Conservation (phyloP, 2,113 vertebrate genomes). For the Alexandromys fortis region DNA sequence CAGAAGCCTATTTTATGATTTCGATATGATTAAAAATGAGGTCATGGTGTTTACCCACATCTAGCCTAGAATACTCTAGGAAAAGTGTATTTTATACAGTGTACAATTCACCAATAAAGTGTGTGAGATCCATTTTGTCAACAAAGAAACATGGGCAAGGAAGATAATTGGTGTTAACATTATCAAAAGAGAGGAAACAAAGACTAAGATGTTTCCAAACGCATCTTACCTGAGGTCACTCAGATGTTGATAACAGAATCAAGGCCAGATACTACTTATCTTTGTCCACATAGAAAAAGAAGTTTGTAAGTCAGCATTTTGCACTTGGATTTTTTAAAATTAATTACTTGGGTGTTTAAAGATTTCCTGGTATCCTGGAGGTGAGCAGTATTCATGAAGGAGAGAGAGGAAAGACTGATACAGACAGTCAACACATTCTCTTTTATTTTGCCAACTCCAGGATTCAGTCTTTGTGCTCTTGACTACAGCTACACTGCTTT, state of each 20-base stretch:
- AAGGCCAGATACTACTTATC: neutral
- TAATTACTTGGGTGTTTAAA: neutral
- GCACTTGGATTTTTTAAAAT: neutral
- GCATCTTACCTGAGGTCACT: neutral
- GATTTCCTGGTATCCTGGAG: neutral
- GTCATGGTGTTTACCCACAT: neutral
- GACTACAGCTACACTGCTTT: neutral
- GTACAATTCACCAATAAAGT: neutral
- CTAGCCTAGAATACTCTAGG: no score
- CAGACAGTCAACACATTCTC: neutral
- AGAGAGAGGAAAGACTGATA: neutral
- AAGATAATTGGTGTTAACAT: neutral
- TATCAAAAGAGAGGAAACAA: neutral
- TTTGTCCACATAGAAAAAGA: neutral
- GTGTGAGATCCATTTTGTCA: neutral
- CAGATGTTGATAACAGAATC: neutral
- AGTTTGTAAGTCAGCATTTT: neutral
- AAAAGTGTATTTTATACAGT: no score
- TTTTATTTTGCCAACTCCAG: neutral
- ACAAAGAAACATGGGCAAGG: neutral
- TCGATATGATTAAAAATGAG: neutral
- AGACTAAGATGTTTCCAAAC: neutral
- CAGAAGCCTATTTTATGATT: neutral
- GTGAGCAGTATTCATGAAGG: accelerated
- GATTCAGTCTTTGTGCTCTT: neutral